A percentile compares a stretch with the other conserved stretches of the same genome.
Evolutionary conservation across 2,113 vertebrate species (phyloP).

Genomic region (Hucho hucho): DNA sequence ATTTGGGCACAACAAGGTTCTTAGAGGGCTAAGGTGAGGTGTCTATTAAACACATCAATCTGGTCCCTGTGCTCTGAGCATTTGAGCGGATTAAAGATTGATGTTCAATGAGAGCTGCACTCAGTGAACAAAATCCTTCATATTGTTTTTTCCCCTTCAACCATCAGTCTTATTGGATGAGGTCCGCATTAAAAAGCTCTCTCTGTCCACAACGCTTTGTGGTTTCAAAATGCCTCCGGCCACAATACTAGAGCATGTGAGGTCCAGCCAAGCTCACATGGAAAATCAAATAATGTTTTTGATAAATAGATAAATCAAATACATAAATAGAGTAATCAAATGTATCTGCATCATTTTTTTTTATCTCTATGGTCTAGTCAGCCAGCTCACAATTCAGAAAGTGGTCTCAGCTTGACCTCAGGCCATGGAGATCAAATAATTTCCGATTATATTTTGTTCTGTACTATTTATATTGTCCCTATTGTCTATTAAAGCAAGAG

Average conservation of each 20-base stretch:
- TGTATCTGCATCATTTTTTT: no score
- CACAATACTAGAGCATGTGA: not conserved
- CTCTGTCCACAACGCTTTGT: slow-evolving; percentile 13
- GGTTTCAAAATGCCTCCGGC: not conserved
- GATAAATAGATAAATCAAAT: not conserved
- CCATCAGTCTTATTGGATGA: slow-evolving; percentile 36
- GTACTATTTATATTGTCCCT: no score
- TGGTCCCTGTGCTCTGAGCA: not conserved
- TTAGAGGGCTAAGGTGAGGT: slow-evolving; percentile 2
- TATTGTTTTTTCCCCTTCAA: slow-evolving; percentile 16
- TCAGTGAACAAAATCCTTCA: not conserved
- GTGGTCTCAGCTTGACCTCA: no score
- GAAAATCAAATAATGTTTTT: not conserved
- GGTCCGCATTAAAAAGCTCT: slow-evolving; percentile 35
- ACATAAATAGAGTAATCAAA: no score
- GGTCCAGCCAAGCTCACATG: no score
- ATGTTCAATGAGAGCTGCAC: slow-evolving; percentile 20
- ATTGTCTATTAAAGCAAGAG: no score
- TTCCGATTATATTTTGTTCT: no score
- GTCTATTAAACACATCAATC: slow-evolving; percentile 7
- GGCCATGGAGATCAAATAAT: no score
- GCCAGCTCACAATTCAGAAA: no score
- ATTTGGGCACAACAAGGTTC: no score
- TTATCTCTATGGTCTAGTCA: no score
- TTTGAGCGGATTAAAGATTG: slow-evolving; percentile 21